A percentile compares a stretch with the other conserved stretches of the same genome.
Evolutionary conservation across 2,113 vertebrate species (phyloP).

Genomic region (Eublepharis macularius): DNA sequence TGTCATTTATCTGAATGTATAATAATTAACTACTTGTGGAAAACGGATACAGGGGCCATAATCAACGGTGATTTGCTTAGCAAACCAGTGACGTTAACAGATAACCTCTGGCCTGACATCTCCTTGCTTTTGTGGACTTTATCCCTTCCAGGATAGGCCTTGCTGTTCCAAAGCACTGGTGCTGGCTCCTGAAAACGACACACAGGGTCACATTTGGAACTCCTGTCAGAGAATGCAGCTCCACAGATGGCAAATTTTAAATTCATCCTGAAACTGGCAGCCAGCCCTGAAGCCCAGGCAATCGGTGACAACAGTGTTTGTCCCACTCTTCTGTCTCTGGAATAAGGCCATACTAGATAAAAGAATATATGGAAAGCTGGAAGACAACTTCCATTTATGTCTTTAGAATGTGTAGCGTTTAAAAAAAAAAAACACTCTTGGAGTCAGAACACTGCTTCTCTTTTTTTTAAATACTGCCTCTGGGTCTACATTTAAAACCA

Average conservation of each 20-base stretch:
- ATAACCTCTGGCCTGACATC: constrained; percentile 45
- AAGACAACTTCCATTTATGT: constrained; percentile 55
- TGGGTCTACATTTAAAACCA: constrained; percentile 22
- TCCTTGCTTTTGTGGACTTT: background rate
- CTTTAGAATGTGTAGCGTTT: constrained; percentile 64
- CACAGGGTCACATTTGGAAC: constrained; percentile 38
- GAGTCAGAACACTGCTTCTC: constrained; percentile 60
- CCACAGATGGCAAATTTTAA: constrained; percentile 15
- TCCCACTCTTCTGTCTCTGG: background rate
- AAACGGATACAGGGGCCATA: background rate
- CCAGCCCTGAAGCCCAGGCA: background rate
- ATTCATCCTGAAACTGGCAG: background rate
- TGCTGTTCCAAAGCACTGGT: constrained; percentile 24
- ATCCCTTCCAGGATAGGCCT: background rate
- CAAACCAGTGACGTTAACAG: constrained; percentile 27
- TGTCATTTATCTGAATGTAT: background rate
- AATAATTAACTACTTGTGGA: constrained; percentile 19
- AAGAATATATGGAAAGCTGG: constrained; percentile 60
- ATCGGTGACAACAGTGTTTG: background rate
- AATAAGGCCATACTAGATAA: constrained; percentile 43
- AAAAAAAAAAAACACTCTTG: constrained; percentile 57
- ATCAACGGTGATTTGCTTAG: background rate
- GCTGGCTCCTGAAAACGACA: constrained; percentile 31
- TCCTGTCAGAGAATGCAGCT: background rate
- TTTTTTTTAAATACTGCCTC: constrained; percentile 66